These are phyloP conservation scores for Ailurus styani DNA, from an alignment of 2,113 vertebrate species.

Conservation along the genomic window DNA sequence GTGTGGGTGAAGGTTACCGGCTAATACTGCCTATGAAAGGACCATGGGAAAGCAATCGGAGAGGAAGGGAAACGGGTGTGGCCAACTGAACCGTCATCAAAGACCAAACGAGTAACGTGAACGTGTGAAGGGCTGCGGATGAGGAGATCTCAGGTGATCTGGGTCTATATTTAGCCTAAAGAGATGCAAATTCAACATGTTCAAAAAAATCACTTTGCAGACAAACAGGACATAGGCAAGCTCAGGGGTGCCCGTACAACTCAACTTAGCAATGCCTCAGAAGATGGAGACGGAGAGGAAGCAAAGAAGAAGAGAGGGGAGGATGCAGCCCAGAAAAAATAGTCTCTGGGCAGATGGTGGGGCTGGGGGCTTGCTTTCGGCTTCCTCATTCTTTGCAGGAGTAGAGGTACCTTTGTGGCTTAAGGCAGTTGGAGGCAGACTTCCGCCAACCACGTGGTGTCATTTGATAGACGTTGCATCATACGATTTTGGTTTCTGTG, in stretches of 20 bases:
- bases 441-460: fast-evolving
- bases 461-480: background rate
- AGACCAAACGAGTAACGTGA: background rate
- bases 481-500: background rate
- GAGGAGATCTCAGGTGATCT: background rate
- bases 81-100: background rate
- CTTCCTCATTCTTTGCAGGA: background rate
- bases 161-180: background rate
- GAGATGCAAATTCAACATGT: background rate
- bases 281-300: background rate
- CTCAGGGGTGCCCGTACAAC: background rate
- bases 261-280: background rate
- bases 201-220: background rate
- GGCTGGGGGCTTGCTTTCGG: background rate
- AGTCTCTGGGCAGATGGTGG: background rate
- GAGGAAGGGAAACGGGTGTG: background rate
- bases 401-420: background rate
- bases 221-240: background rate
- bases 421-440: background rate
- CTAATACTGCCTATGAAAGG: background rate
- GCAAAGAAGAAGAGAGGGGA: background rate
- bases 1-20: background rate
- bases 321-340: fast-evolving
- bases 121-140: background rate
- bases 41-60: background rate